phyloP scores from a whole-genome alignment of 1,140 invertebrate species.

The Hylaeus anthracinus region DNA sequence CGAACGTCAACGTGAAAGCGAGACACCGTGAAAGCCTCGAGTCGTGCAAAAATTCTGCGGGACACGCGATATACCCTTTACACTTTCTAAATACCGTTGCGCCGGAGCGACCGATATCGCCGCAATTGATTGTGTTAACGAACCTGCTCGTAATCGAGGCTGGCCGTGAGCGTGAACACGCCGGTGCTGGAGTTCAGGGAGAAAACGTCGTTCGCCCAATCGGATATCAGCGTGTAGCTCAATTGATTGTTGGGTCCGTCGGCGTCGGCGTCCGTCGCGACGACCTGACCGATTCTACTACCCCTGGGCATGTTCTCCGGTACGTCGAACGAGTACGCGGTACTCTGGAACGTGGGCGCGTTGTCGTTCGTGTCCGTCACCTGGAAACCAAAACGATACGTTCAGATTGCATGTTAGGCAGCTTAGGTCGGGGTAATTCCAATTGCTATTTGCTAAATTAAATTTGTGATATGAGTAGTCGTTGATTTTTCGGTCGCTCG shows the following conservation, averaged over 20 bases:
- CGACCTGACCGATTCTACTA: conserved; percentile 89
- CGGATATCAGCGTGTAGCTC: conserved; percentile 93
- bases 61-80: conserved; percentile 25
- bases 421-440: too few species aligned
- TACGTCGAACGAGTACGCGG: conserved; percentile 94
- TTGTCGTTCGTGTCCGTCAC: conserved; percentile 97
- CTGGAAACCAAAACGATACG: conserved; percentile 79
- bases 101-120: not conserved
- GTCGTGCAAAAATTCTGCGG: not conserved
- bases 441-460: too few species aligned
- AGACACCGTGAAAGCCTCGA: not conserved
- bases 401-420: not conserved
- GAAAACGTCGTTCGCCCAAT: conserved; percentile 97
- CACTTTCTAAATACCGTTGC: conserved; percentile 18
- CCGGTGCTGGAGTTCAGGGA: conserved; percentile 94
- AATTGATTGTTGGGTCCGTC: conserved; percentile 92
- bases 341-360: conserved; percentile 91
- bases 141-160: conserved; percentile 96
- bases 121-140: conserved; percentile 26
- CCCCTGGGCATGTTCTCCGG: conserved; percentile 91
- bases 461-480: too few species aligned
- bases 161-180: conserved; percentile 92
- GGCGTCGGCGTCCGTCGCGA: conserved; percentile 91
- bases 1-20: not conserved
- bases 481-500: too few species aligned